phyloP scores from a whole-genome alignment of 2,113 vertebrate genomes.

The Pseudonaja textilis region DNA sequence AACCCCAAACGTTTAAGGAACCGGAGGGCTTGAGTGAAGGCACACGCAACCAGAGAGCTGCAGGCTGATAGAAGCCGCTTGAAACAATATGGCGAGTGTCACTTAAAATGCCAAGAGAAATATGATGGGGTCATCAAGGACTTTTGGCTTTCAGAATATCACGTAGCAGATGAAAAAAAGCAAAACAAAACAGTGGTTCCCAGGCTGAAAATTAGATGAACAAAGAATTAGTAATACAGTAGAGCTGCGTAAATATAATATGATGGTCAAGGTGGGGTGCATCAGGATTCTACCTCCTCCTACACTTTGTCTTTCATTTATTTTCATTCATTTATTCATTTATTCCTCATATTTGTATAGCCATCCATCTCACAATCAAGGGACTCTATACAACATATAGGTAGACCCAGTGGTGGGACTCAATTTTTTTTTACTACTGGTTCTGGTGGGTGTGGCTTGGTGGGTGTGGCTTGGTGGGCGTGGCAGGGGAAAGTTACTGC shows the following conservation, averaged over 20 bases:
- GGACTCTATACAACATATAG: too few relatives aligned
- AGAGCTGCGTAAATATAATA: constrained; percentile 67
- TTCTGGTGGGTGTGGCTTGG: too few relatives aligned
- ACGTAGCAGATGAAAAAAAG: constrained; percentile 61
- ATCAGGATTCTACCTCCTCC: constrained; percentile 34
- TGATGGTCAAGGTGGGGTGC: constrained; percentile 63
- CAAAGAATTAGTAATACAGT: constrained; percentile 70
- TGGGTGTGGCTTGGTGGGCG: too few relatives aligned
- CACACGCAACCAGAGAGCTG: constrained; percentile 49
- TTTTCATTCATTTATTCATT: not conserved
- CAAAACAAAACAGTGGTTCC: constrained; percentile 51
- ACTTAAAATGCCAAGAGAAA: constrained; percentile 57
- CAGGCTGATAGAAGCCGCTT: constrained; percentile 52
- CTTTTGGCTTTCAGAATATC: constrained; percentile 58
- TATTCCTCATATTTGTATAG: not conserved
- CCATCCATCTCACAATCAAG: not conserved
- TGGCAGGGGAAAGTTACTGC: too few relatives aligned
- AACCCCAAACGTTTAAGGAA: constrained; percentile 52
- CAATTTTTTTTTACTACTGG: too few relatives aligned
- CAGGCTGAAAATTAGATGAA: constrained; percentile 70
- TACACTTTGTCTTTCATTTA: constrained; percentile 57
- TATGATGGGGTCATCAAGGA: constrained; percentile 56
- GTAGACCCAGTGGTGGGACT: too few relatives aligned
- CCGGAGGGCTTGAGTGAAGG: constrained; percentile 41
- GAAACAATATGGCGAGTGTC: constrained; percentile 49